A percentile compares a stretch with the other conserved stretches of the same genome.
Evolutionary conservation across 2,888 invertebrate genomes (phyloP).

Genomic region (Tanytarsus gracilentus): DNA sequence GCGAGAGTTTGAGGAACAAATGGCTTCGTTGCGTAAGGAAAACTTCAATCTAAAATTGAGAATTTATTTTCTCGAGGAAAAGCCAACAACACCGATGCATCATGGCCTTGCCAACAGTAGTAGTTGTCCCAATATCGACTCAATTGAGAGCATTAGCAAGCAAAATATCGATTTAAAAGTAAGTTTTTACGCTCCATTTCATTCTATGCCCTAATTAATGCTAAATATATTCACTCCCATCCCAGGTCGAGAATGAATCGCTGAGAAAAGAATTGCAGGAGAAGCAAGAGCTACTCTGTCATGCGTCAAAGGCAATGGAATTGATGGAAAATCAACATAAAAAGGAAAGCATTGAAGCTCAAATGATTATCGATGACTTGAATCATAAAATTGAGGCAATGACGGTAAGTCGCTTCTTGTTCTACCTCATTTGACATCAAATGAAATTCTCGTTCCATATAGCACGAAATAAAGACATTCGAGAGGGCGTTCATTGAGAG

Average conservation of each 20-base stretch:
- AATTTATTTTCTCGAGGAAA: conserved; percentile 82
- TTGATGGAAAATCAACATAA: conserved; percentile 58
- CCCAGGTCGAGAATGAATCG: conserved; percentile 66
- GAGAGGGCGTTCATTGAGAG: conserved; percentile 9
- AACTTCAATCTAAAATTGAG: conserved; percentile 87
- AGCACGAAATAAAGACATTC: conserved; percentile 16
- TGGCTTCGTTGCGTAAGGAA: conserved; percentile 73
- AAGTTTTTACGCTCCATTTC: no score
- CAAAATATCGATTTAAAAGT: conserved; percentile 60
- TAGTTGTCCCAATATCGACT: neutral
- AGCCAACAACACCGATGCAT: conserved; percentile 10
- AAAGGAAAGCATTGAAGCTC: conserved; percentile 40
- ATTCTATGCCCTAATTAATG: neutral
- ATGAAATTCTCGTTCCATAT: neutral
- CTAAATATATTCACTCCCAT: conserved; percentile 27
- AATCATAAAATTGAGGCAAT: conserved; percentile 39
- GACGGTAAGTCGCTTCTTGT: conserved; percentile 34
- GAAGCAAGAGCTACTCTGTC: conserved; percentile 74
- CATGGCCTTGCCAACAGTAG: conserved; percentile 45
- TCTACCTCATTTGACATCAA: neutral
- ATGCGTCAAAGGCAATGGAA: conserved; percentile 75
- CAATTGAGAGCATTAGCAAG: conserved; percentile 38
- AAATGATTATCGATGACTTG: conserved; percentile 39
- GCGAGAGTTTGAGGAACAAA: conserved; percentile 84
- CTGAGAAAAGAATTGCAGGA: conserved; percentile 66